Percentiles rank a stretch among this genome's conserved stretches.
These are phyloP conservation scores for Drosophila pandora DNA, from an alignment of 1,140 invertebrate genomes.

Conservation along the genomic window DNA sequence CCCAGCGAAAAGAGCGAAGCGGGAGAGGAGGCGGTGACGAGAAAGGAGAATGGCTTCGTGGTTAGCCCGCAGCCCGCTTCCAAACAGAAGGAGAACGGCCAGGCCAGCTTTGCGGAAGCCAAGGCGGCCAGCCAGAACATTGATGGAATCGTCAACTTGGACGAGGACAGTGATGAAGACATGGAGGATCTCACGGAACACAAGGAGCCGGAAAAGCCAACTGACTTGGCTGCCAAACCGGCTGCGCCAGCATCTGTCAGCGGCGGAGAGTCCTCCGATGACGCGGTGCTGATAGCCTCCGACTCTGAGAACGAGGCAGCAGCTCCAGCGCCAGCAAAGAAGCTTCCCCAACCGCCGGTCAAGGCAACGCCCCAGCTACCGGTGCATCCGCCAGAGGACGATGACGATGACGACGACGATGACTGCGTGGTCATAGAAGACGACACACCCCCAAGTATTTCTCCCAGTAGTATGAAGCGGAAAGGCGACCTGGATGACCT, in stretches of 20 bases:
- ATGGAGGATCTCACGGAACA: conserved; percentile 47
- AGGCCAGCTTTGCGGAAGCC: conserved; percentile 48
- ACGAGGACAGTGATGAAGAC: conserved; percentile 79
- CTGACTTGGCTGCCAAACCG: conserved; percentile 17
- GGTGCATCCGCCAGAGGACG: conserved; percentile 14
- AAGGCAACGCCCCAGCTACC: conserved; percentile 47
- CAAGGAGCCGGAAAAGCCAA: conserved; percentile 28
- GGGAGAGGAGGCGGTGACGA: conserved; percentile 8
- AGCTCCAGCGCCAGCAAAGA: conserved; percentile 32
- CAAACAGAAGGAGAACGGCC: conserved; percentile 66
- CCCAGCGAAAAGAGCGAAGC: conserved; percentile 48
- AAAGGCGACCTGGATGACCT: conserved; percentile 70
- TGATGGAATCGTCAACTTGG: conserved; percentile 61
- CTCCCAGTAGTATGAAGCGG: conserved; percentile 64
- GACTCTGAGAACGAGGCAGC: conserved; percentile 74
- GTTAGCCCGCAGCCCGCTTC: conserved; percentile 30
- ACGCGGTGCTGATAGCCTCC: conserved; percentile 74
- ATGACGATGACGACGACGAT: conserved; percentile 85
- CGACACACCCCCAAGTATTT: conserved; percentile 84
- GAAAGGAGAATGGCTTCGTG: conserved; percentile 57
- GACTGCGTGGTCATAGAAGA: conserved; percentile 87
- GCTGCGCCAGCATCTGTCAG: conserved; percentile 24
- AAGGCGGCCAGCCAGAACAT: conserved; percentile 21
- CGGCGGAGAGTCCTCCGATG: conserved; percentile 69
- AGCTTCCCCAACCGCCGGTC: conserved; percentile 19